These are phyloP conservation scores for Glyphotaelius pellucidus DNA, from an alignment of 2,888 invertebrate species.

Conservation along the genomic window DNA sequence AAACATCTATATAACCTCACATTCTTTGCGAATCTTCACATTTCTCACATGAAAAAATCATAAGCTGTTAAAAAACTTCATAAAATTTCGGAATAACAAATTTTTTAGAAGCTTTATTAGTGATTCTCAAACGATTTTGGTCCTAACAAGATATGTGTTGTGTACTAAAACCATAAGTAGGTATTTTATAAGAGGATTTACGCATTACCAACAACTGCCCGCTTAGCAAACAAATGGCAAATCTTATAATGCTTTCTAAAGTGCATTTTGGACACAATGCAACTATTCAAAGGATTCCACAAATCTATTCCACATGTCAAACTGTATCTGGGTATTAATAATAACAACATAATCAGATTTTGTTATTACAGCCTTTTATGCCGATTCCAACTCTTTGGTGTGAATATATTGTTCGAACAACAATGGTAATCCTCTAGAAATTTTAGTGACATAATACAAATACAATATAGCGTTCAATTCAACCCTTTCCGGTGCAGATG, in stretches of 20 bases:
- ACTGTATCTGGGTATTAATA: constrained; percentile 27
- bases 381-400: constrained; percentile 42
- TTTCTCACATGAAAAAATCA: no score
- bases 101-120: not conserved
- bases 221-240: not conserved
- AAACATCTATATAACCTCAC: no score
- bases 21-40: no score
- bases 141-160: no score
- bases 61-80: not conserved
- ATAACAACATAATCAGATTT: constrained; percentile 58
- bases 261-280: not conserved
- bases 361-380: constrained; percentile 53
- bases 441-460: constrained; percentile 42
- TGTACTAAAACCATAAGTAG: no score
- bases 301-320: constrained; percentile 15
- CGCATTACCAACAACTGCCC: not conserved
- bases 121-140: not conserved
- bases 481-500: constrained; percentile 64
- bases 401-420: constrained; percentile 36
- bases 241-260: not conserved
- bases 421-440: constrained; percentile 61
- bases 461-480: constrained; percentile 12
- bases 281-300: not conserved
- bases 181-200: not conserved
- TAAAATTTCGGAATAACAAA: not conserved